phyloP scores from a whole-genome alignment of 2,113 vertebrate genomes.

The Nesoenas mayeri region DNA sequence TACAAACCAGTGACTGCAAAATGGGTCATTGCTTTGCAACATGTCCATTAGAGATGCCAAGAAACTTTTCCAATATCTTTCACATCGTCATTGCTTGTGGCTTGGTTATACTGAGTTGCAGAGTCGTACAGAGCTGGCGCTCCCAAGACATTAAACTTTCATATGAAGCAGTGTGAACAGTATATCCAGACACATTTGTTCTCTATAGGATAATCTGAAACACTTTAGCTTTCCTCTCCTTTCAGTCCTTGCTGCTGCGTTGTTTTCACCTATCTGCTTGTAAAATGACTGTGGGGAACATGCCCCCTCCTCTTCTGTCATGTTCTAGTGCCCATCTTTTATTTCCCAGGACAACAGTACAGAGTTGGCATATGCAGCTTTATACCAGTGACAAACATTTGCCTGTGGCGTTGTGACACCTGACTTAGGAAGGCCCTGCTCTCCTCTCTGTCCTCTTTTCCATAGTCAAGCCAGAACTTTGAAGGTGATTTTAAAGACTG shows the following conservation, averaged over 20 bases:
- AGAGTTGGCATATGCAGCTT: neutral
- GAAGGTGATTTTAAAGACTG: neutral
- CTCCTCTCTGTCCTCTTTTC: neutral
- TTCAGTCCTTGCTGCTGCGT: neutral
- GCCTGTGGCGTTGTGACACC: neutral
- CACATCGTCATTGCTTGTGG: slow-evolving; percentile 10
- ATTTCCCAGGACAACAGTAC: neutral
- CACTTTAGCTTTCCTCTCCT: neutral
- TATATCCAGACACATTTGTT: neutral
- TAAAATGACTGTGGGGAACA: neutral
- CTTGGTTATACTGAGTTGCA: neutral
- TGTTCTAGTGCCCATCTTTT: neutral
- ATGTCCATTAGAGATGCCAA: neutral
- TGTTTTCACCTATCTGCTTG: neutral
- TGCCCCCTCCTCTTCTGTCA: neutral
- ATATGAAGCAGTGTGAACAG: neutral
- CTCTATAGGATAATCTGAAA: neutral
- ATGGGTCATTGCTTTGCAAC: slow-evolving; percentile 2
- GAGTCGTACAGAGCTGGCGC: neutral
- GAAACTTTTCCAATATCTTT: slow-evolving; percentile 42
- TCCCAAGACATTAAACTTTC: slow-evolving; percentile 22
- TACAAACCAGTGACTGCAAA: slow-evolving; percentile 7
- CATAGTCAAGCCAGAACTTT: neutral
- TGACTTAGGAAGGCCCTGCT: neutral
- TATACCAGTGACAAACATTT: neutral